These are phyloP conservation scores for Phyllopteryx taeniolatus DNA, from an alignment of 2,113 vertebrate species.

Conservation along the genomic window DNA sequence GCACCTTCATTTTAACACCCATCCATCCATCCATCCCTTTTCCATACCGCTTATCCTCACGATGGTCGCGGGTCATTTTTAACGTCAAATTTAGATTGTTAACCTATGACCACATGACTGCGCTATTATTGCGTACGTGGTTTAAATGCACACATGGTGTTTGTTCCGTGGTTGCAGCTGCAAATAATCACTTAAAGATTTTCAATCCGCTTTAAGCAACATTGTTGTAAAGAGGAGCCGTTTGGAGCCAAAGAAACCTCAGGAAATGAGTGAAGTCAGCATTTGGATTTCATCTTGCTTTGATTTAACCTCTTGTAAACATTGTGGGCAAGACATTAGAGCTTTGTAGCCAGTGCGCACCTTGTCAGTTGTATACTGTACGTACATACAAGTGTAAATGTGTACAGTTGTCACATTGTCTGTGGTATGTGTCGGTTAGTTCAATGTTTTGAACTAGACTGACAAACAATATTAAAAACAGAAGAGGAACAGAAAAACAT, in stretches of 20 bases:
- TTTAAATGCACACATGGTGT: not conserved
- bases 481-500: constrained; percentile 6
- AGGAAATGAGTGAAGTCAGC: constrained; percentile 12
- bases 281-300: constrained; percentile 20
- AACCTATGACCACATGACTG: not conserved
- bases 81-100: constrained; percentile 4
- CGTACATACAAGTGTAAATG: constrained; percentile 1
- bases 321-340: constrained; percentile 9
- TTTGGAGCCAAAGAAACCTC: not conserved
- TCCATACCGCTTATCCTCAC: too few species aligned
- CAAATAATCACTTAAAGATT: constrained; percentile 5
- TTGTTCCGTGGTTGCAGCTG: constrained; percentile 14
- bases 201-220: constrained; percentile 7
- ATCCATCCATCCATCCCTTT: too few species aligned
- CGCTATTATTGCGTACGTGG: not conserved
- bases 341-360: not conserved
- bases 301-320: constrained; percentile 11
- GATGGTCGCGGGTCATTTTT: not conserved
- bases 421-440: not conserved
- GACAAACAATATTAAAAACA: not conserved
- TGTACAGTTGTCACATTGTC: not conserved
- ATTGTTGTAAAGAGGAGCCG: not conserved
- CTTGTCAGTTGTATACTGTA: not conserved
- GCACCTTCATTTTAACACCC: too few species aligned
- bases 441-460: not conserved